These are phyloP conservation scores for Barypeithes pellucidus DNA, from an alignment of 2,888 invertebrate species.

Conservation along the genomic window DNA sequence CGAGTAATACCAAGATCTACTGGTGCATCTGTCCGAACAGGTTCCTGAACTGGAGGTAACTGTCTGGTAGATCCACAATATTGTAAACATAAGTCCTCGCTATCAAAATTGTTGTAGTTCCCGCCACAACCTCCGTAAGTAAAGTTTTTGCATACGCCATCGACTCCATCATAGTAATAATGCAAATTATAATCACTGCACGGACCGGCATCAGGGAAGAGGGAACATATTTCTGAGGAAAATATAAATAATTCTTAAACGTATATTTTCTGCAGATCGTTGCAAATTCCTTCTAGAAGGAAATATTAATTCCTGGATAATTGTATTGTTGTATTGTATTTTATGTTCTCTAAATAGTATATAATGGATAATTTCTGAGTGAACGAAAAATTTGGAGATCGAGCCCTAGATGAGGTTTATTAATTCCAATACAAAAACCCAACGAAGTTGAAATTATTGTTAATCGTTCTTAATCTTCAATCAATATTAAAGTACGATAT, in stretches of 20 bases:
- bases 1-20: background rate
- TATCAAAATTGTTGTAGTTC: conserved; percentile 85
- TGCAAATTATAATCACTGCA: conserved; percentile 75
- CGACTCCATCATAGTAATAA: conserved; percentile 82
- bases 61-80: conserved; percentile 73
- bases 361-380: no score
- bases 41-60: conserved; percentile 23
- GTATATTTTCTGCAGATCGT: no score
- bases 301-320: no score
- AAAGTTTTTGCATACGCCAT: conserved; percentile 86
- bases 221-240: conserved; percentile 80
- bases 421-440: no score
- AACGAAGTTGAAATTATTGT: no score
- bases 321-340: no score
- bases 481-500: no score
- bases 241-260: background rate
- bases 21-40: conserved; percentile 11
- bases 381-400: no score
- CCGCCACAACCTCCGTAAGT: conserved; percentile 87
- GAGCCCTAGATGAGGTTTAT: no score
- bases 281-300: no score
- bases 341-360: no score
- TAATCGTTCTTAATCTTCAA: no score
- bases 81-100: conserved; percentile 79
- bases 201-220: conserved; percentile 78